phyloP scores from a whole-genome alignment of 64 coral and sea anemone species.

The Montipora cactus region DNA sequence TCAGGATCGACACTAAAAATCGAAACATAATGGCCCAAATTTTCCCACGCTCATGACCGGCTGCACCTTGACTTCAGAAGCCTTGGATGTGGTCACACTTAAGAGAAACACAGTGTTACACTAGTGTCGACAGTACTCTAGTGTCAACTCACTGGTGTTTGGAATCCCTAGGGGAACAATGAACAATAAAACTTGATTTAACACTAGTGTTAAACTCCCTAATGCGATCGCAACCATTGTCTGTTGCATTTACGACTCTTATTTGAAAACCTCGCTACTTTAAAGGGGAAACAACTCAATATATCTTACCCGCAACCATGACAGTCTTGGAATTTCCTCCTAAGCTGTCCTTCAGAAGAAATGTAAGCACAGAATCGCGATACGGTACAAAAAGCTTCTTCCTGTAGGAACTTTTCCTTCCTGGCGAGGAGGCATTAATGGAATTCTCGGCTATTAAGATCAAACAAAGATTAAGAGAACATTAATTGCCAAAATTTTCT shows the following conservation, averaged over 20 bases:
- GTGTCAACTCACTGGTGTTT: too few species aligned
- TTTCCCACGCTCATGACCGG: neutral
- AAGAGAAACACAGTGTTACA: too few species aligned
- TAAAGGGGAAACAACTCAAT: neutral
- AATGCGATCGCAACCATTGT: too few species aligned
- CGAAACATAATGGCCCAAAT: too few species aligned
- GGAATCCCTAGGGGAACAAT: too few species aligned
- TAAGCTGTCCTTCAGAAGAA: slow-evolving; percentile 94
- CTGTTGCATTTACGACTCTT: too few species aligned
- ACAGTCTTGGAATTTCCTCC: slow-evolving; percentile 98
- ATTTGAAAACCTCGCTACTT: neutral
- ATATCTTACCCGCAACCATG: slow-evolving; percentile 88
- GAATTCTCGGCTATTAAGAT: slow-evolving; percentile 76
- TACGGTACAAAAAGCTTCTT: slow-evolving; percentile 94
- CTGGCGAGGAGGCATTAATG: slow-evolving; percentile 58
- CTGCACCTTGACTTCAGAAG: too few species aligned
- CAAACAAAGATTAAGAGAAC: neutral
- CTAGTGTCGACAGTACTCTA: too few species aligned
- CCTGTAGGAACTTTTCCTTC: slow-evolving; percentile 52
- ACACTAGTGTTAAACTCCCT: neutral
- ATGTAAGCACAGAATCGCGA: slow-evolving; percentile 91
- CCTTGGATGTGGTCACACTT: too few species aligned
- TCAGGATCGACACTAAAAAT: too few species aligned
- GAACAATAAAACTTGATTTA: too few species aligned
- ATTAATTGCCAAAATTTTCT: neutral